phyloP scores from a whole-genome alignment of 1,140 invertebrate genomes.

The Vanessa atalanta region DNA sequence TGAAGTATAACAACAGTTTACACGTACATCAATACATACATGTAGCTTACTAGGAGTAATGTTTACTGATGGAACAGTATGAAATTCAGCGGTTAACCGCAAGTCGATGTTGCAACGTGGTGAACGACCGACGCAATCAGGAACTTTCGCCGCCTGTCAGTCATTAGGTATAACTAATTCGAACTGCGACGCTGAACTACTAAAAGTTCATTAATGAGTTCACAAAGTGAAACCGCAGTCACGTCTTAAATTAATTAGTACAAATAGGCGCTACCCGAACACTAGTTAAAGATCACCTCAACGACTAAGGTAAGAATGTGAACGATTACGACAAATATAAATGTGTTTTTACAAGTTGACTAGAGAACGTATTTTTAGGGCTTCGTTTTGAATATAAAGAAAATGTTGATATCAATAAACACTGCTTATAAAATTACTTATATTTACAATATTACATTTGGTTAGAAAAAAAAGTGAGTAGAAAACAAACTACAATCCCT shows the following conservation, averaged over 20 bases:
- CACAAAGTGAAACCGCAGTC: conserved; percentile 1
- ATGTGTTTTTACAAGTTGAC: too few species aligned
- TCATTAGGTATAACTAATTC: conserved; percentile 26
- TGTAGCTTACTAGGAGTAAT: not conserved
- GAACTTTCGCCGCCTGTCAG: conserved; percentile 25
- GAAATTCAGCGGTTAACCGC: not conserved
- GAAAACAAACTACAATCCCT: too few species aligned
- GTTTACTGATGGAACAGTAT: not conserved
- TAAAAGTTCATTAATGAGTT: conserved; percentile 17
- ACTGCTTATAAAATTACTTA: too few species aligned
- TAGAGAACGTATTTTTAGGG: too few species aligned
- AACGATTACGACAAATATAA: too few species aligned
- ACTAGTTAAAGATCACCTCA: not conserved
- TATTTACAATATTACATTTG: too few species aligned
- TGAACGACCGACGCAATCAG: conserved; percentile 1
- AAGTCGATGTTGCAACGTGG: conserved; percentile 4
- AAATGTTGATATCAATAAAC: too few species aligned
- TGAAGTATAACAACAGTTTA: not conserved
- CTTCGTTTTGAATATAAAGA: too few species aligned
- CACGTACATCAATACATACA: not conserved
- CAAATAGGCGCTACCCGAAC: not conserved
- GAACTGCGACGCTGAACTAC: conserved; percentile 9
- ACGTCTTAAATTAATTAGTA: conserved; percentile 4
- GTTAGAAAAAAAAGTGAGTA: too few species aligned
- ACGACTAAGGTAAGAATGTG: too few species aligned